Conservation (phyloP, 64 coral and sea anemone genomes). For the Anthopleura sola region DNA sequence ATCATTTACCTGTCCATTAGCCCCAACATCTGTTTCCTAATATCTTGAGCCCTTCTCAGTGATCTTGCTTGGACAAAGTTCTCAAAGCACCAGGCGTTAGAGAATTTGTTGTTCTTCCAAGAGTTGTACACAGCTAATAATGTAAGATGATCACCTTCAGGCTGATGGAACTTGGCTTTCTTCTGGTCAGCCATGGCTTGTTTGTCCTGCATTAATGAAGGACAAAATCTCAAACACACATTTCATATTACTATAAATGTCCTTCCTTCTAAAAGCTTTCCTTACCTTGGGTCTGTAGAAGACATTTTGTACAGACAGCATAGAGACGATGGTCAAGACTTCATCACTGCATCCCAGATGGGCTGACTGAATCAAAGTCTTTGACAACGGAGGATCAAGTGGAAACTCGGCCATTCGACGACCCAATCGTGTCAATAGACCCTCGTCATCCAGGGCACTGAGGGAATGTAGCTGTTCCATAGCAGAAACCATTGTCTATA, state of each 20-base stretch:
- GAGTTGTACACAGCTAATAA: conserved; percentile 97
- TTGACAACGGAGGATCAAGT: conserved; percentile 89
- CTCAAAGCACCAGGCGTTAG: conserved; percentile 99
- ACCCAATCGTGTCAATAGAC: conserved; percentile 84
- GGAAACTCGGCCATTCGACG: conserved; percentile 98
- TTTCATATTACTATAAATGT: too few relatives aligned
- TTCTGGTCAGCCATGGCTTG: conserved; percentile 98
- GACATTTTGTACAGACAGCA: conserved; percentile 98
- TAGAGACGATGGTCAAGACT: conserved; percentile 90
- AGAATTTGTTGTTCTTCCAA: conserved; percentile 99
- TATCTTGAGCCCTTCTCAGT: conserved; percentile 93
- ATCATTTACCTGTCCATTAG: conserved; percentile 92
- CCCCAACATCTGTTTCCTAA: conserved; percentile 97
- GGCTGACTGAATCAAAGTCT: conserved; percentile 96
- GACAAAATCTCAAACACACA: too few relatives aligned
- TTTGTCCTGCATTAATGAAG: conserved; percentile 66
- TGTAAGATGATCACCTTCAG: conserved; percentile 93
- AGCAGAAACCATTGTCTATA: conserved; percentile 97
- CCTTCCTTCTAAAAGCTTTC: too few relatives aligned
- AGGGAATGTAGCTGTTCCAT: conserved; percentile 95
- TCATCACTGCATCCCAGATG: conserved; percentile 97
- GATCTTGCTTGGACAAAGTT: conserved; percentile 99
- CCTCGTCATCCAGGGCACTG: conserved; percentile 89
- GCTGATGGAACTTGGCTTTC: conserved; percentile 98
- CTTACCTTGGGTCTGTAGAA: conserved; percentile 95